Base-by-base conservation (phyloP, 2,888 invertebrate species). In the Lordiphosa fenestrarum region DNA sequence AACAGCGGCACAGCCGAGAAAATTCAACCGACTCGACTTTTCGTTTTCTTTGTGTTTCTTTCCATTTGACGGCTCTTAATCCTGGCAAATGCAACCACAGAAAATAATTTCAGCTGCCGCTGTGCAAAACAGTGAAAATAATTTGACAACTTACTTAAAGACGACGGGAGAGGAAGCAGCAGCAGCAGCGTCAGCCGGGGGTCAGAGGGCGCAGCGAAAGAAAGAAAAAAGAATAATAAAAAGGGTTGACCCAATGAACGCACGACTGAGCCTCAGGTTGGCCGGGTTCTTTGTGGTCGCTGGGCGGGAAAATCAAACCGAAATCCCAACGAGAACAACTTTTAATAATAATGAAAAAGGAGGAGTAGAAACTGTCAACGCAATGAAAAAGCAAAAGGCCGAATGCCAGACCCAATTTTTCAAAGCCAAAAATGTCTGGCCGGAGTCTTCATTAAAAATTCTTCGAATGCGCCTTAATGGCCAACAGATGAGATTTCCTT, bases 61-160 rank as follows among this genome's bases (percentile, higher is more conserved):
- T 30, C 30, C 30, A 9, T 30, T 30, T 30, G 30, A 30, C 30
- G 55, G 44, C 12, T 40, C 33, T 33, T 23, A 40, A 40, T 19
- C 33, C 19, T 13, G 21, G 15, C 51, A 40, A 30, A 44, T 21
- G n/a, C 38, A 63, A 55, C 50, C 57, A 40, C 51, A 49, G 53
- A 48, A 41, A 21, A 35, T 36, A 15, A 65, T 56, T 64, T 44
- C 41, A 44, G 41, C 44, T 36, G 54, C 39, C 15, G 37, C 35
- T 57, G 49, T 48, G 51, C 37, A 48, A 55, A 53, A 40, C 51
- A 60, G 46, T 68, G 50, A 56, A 70, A 60, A 67, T 67, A 62
- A 69, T 76, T 73, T 73, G 66, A 73, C 67, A 71, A 64, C 57
- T 72, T 49, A 59, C 56, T 69, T 66, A 61, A 63, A 47, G 47